phyloP scores from a whole-genome alignment of 2,888 invertebrate genomes.

The Auanema freiburgensis region DNA sequence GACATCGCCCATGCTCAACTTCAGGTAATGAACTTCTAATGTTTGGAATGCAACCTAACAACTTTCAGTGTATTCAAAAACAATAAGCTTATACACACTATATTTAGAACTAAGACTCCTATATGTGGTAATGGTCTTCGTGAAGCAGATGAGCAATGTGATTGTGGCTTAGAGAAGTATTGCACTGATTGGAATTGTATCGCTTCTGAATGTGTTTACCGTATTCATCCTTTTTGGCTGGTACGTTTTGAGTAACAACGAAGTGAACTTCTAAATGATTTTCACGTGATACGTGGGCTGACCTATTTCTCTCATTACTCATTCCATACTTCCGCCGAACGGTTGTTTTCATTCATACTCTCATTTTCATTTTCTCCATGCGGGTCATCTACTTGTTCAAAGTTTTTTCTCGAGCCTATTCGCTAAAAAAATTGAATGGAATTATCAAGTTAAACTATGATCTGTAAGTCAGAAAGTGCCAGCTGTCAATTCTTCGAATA shows the following conservation, averaged over 20 bases:
- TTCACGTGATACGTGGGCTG: conserved; percentile 26
- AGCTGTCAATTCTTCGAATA: too few relatives aligned
- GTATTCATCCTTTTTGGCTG: conserved; percentile 38
- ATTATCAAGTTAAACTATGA: too few relatives aligned
- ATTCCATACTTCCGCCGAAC: neutral
- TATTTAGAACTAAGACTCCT: conserved; percentile 7
- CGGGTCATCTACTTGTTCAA: too few relatives aligned
- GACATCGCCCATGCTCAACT: conserved; percentile 15
- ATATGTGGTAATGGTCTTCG: conserved; percentile 26
- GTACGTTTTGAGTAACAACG: conserved; percentile 22
- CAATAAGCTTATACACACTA: neutral
- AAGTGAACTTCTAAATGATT: conserved; percentile 5
- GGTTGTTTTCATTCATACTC: neutral
- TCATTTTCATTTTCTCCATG: neutral
- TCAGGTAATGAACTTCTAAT: neutral
- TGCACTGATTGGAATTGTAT: conserved; percentile 52
- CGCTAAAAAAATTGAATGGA: too few relatives aligned
- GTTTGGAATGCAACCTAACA: neutral
- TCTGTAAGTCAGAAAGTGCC: too few relatives aligned
- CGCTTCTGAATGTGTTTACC: conserved; percentile 44
- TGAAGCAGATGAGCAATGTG: conserved; percentile 53
- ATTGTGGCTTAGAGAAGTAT: conserved; percentile 51
- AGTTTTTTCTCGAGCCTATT: too few relatives aligned
- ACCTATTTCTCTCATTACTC: conserved; percentile 1
- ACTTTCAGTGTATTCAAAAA: conserved; percentile 4